Base-by-base conservation (phyloP, 1,140 invertebrate genomes). In the Bursaphelenchus mucronatus region DNA sequence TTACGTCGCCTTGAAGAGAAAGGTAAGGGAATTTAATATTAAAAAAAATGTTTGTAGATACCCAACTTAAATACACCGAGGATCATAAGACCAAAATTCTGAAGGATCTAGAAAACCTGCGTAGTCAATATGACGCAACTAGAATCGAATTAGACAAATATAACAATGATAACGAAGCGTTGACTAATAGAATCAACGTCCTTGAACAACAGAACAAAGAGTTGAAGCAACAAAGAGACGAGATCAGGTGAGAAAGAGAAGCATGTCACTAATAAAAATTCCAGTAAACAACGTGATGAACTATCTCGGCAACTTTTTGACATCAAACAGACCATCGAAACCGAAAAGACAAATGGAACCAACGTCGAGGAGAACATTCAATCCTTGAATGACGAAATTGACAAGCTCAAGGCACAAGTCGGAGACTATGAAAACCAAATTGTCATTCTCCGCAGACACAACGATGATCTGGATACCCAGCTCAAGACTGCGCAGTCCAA, bases 401-500 rank as follows among this genome's bases (percentile, higher is more conserved):
- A 80, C 1, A 81, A 76, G 45, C 66, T 70, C 8, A 71, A 74
- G 30, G 57, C 59, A 15, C 62, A 71, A 39, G 62, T 80, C 15
- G 70, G 68, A 30, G 79, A 80, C 58, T 72, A 69, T 52, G 79
- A 80, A 52, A 64, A 73, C 43, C 69, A 81, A 62, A 54, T 80
- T 40, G 66, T 76, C 53, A 54, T 80, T 40, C 54, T 81, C 9
- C 74, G 79, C 51, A 67, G 72, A 30, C 72, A 78, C 59, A 81
- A 80, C 49, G 78, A 80, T 51, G 78, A 80, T 51, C 54, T 80
- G 11, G 79, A 80, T 56, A 70, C 79, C 3, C 76, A 81, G 52
- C 65, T 81, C 40, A 80, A 80, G 68, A 75, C 63, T 19, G 67
- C 57, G 10, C 78, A 77, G 67, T 74, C 76, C 19, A 80, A 77